Conservation (phyloP, 2,797 vertebrate species). For the Paramormyrops hopkinsi region DNA sequence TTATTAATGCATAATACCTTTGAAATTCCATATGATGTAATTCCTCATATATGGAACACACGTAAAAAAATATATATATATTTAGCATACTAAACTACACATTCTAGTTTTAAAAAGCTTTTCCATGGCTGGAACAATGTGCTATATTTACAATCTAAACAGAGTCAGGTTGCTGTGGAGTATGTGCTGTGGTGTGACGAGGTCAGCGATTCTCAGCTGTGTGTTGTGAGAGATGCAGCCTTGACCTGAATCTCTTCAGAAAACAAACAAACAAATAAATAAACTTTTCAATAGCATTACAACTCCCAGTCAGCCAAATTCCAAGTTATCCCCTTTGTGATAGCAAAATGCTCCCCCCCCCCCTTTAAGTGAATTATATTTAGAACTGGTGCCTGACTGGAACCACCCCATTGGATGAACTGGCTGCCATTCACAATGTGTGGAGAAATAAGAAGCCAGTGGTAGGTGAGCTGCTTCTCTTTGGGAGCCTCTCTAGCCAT, state of each 20-base stretch:
- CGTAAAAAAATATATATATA: background rate
- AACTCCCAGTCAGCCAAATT: conserved; percentile 18
- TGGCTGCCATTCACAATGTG: conserved; percentile 48
- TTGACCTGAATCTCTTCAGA: background rate
- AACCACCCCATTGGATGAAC: conserved; percentile 50
- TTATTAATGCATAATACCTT: too few relatives aligned
- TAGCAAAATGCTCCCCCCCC: conserved; percentile 48
- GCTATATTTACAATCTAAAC: conserved; percentile 4
- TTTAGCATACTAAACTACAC: background rate
- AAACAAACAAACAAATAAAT: background rate
- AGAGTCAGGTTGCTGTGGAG: conserved; percentile 10
- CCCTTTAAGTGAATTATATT: conserved; percentile 53
- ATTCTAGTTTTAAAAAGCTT: background rate
- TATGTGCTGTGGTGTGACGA: background rate
- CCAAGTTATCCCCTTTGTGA: conserved; percentile 28
- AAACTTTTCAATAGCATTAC: background rate
- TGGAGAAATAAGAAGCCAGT: conserved; percentile 39
- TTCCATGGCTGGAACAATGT: conserved; percentile 18
- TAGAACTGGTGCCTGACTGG: conserved; percentile 47
- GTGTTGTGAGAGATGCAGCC: background rate
- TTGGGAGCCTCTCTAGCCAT: conserved; percentile 40
- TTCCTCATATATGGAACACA: background rate
- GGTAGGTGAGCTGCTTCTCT: conserved; percentile 36
- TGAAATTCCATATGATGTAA: background rate
- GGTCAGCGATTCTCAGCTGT: background rate